Percentiles rank a stretch among this genome's conserved stretches.
Evolutionary conservation across 2,113 vertebrate species (phyloP).

Genomic region (Passer montanus): DNA sequence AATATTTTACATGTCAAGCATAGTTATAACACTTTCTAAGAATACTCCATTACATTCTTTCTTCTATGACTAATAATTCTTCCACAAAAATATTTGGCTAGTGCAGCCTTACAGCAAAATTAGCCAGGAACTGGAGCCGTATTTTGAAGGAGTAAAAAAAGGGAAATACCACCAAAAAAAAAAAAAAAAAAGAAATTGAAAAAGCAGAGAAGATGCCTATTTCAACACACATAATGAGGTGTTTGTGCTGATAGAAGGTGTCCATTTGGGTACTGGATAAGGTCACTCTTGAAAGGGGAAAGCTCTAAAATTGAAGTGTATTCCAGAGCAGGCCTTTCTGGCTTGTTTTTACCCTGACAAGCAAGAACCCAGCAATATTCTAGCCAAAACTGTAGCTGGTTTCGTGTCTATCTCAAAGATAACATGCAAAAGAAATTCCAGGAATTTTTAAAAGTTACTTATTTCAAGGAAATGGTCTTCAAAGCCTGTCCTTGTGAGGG

Average conservation of each 20-base stretch:
- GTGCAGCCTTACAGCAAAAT: neutral
- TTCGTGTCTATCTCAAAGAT: neutral
- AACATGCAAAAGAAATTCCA: neutral
- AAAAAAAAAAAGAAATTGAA: neutral
- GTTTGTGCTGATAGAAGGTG: neutral
- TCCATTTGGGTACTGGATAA: neutral
- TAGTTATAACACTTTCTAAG: constrained; percentile 50
- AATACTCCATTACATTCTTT: constrained; percentile 12
- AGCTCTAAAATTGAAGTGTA: neutral
- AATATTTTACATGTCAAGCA: neutral
- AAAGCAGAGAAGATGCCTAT: neutral
- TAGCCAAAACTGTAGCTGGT: neutral
- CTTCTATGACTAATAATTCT: neutral
- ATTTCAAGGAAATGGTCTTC: neutral
- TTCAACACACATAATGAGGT: neutral
- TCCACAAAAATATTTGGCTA: constrained; percentile 12
- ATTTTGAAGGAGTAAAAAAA: neutral
- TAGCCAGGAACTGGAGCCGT: neutral
- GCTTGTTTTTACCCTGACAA: neutral
- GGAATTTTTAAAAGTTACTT: neutral
- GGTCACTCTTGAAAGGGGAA: neutral
- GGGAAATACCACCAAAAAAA: neutral
- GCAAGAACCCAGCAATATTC: neutral
- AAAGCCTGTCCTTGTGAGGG: neutral
- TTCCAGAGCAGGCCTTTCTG: neutral